Percentiles rank a stretch among this genome's conserved stretches.
Evolutionary conservation across 2,113 vertebrate genomes (phyloP).

Genomic region (Psammodynastes pulverulentus): DNA sequence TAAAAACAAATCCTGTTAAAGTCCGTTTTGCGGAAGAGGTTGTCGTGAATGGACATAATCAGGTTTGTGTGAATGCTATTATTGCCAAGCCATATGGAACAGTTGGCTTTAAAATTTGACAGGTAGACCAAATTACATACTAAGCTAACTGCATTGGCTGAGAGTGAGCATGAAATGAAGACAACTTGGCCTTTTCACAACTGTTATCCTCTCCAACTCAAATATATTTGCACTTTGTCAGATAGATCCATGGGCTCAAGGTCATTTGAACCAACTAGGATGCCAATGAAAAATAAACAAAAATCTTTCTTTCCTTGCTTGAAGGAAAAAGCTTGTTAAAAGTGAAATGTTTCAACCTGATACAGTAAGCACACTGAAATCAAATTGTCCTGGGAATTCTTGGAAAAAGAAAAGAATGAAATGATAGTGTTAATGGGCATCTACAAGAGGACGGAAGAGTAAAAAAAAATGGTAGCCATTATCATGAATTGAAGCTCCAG

Average conservation of each 20-base stretch:
- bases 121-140: not conserved
- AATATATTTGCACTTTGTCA: not conserved
- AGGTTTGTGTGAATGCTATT: constrained; percentile 74
- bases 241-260: not conserved
- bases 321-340: not conserved
- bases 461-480: not conserved
- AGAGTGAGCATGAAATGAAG: not conserved
- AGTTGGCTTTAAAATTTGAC: not conserved
- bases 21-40: constrained; percentile 96
- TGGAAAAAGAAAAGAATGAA: not conserved
- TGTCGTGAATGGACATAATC: constrained; percentile 89
- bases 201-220: not conserved
- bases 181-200: not conserved
- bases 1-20: constrained; percentile 94
- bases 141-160: not conserved
- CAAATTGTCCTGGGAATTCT: not conserved
- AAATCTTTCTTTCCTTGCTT: not conserved
- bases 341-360: not conserved
- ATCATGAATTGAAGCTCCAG: not conserved
- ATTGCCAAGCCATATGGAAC: not conserved
- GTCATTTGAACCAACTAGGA: not conserved
- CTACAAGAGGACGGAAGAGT: not conserved
- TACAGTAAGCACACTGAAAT: not conserved
- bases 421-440: not conserved
- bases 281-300: not conserved